Percentiles rank a stretch among this genome's conserved stretches.
Conservation (phyloP, 30 jellyfish, hydroid and myxozoan species). For the Turritopsis dohrnii region DNA sequence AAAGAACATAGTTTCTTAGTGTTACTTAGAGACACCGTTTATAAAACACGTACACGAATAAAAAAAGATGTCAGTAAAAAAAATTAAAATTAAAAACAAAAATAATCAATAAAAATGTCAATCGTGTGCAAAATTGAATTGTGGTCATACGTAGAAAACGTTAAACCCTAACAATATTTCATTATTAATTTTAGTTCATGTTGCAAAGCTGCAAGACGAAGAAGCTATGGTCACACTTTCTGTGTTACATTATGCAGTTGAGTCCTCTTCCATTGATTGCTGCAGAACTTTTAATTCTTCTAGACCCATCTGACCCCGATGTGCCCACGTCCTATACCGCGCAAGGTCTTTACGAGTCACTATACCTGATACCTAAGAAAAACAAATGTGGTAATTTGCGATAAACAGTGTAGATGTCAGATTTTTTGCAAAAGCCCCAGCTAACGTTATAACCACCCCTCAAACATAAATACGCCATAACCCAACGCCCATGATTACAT, state of each 20-base stretch:
- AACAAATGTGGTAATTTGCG: not conserved
- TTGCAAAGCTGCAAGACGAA: not conserved
- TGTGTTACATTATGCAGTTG: not conserved
- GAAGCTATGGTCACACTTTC: not conserved
- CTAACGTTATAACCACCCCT: no score
- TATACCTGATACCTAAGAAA: conserved; percentile 85
- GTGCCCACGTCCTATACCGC: conserved; percentile 94
- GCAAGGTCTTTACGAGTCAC: conserved; percentile 98
- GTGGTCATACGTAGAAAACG: not conserved
- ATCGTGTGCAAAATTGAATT: not conserved
- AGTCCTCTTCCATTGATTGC: conserved; percentile 46
- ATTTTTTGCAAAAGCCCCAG: no score
- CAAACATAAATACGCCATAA: no score
- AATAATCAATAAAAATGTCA: no score
- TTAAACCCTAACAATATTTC: not conserved
- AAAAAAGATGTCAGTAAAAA: no score
- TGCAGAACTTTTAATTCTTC: conserved; percentile 76
- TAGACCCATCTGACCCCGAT: conserved; percentile 96
- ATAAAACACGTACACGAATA: no score
- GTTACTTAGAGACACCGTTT: no score
- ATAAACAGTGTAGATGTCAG: no score
- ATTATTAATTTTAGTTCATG: not conserved
- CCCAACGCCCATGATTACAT: no score
- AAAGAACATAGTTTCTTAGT: no score
- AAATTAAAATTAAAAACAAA: no score